Conservation (phyloP, 2,113 vertebrate genomes). For the Halichoerus grypus region DNA sequence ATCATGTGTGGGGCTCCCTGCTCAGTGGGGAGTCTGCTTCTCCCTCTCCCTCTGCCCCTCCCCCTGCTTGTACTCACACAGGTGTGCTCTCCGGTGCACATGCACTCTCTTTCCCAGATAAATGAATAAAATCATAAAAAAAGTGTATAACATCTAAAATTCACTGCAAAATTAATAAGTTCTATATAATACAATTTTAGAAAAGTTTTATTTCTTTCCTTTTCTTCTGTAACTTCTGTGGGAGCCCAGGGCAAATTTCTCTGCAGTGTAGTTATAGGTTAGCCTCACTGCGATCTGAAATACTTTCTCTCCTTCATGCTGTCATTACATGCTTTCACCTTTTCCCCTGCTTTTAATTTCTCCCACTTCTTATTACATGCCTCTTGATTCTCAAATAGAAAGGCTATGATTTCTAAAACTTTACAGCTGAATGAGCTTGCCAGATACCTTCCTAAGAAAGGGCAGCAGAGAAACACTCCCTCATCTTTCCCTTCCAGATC, state of each 20-base stretch:
- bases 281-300: not conserved
- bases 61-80: not conserved
- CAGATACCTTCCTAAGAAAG: not conserved
- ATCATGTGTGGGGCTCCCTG: not conserved
- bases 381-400: constrained; percentile 25
- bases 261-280: not conserved
- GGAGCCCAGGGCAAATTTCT: not conserved
- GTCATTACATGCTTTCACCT: constrained; percentile 12
- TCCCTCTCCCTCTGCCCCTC: not conserved
- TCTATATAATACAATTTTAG: not conserved
- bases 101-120: not conserved
- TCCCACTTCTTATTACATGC: not conserved
- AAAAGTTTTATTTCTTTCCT: not conserved
- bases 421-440: not conserved
- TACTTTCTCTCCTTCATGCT: not conserved
- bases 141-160: not conserved
- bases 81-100: not conserved
- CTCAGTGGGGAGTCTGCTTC: not conserved
- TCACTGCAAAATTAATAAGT: not conserved
- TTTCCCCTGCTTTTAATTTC: constrained; percentile 42
- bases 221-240: not conserved
- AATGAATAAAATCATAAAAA: not conserved
- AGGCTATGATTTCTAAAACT: not conserved
- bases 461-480: not conserved
- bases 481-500: not conserved